A percentile compares a stretch with the other conserved stretches of the same genome.
These are phyloP conservation scores for Drosophila mayri DNA, from an alignment of 1,140 invertebrate species.

Conservation along the genomic window DNA sequence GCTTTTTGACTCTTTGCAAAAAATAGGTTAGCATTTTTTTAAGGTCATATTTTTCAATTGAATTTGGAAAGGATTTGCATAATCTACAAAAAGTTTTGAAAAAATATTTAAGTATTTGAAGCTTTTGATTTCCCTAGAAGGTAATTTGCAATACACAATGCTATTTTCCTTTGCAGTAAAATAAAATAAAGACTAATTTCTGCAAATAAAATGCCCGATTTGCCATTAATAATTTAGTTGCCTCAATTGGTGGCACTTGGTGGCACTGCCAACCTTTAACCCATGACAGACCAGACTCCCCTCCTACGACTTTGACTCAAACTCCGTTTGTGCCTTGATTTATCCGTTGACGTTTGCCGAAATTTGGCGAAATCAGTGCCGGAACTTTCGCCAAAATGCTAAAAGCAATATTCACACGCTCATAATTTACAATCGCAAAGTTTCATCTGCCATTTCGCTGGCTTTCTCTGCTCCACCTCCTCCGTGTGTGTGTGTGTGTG, in stretches of 20 bases:
- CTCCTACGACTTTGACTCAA: not conserved
- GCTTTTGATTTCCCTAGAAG: not conserved
- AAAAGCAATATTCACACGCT: slow-evolving; percentile 74
- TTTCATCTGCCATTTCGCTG: slow-evolving; percentile 53
- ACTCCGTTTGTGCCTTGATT: slow-evolving; percentile 26
- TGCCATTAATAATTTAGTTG: slow-evolving; percentile 18
- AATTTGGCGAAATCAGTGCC: slow-evolving; percentile 64
- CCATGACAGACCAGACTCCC: slow-evolving; percentile 1
- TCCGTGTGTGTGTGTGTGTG: not conserved
- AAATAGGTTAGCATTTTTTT: not conserved
- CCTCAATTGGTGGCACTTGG: not conserved
- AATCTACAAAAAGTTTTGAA: not conserved
- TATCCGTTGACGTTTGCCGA: slow-evolving; percentile 46
- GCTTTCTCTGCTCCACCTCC: not conserved
- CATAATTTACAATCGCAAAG: slow-evolving; percentile 77
- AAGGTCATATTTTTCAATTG: not conserved
- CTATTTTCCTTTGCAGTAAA: not conserved
- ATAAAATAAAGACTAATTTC: slow-evolving; percentile 12
- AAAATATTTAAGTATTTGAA: not conserved
- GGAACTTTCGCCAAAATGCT: slow-evolving; percentile 59
- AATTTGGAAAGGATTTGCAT: not conserved
- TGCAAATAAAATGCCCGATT: slow-evolving; percentile 1
- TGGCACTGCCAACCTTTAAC: slow-evolving; percentile 1
- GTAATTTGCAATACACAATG: slow-evolving; percentile 1
- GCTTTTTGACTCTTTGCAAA: not conserved